phyloP scores from a whole-genome alignment of 1,140 invertebrate species.

The Olivierus martensii region DNA sequence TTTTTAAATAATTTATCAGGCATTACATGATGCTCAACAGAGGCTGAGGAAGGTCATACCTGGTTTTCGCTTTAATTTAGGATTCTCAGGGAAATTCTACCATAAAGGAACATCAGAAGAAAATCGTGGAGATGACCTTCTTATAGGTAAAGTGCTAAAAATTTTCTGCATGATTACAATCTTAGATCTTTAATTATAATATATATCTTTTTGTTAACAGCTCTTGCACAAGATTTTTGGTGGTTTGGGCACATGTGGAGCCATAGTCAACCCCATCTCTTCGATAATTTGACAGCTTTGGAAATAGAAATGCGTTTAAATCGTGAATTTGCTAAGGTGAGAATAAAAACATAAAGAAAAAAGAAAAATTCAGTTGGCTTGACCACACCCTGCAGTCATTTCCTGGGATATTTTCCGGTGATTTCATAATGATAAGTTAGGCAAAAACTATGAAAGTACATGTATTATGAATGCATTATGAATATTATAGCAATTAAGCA shows the following conservation, averaged over 20 bases:
- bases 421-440: no score
- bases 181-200: no score
- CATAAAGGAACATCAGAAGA: slow-evolving; percentile 82
- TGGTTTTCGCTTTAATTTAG: slow-evolving; percentile 76
- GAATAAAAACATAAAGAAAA: no score
- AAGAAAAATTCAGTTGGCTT: no score
- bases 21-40: slow-evolving; percentile 69
- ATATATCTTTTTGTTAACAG: no score
- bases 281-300: slow-evolving; percentile 72
- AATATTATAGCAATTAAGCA: no score
- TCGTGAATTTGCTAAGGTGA: slow-evolving; percentile 65
- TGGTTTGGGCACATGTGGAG: slow-evolving; percentile 99
- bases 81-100: slow-evolving; percentile 96
- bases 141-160: slow-evolving; percentile 48
- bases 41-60: slow-evolving; percentile 47
- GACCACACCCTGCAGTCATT: no score
- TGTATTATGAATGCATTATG: no score
- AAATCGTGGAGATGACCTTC: slow-evolving; percentile 81
- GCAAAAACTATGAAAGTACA: no score
- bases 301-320: slow-evolving; percentile 82
- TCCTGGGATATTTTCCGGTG: no score
- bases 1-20: slow-evolving; percentile 32
- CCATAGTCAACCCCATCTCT: slow-evolving; percentile 90
- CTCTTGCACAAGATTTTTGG: slow-evolving; percentile 44
- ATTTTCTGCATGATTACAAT: no score